Evolutionary conservation across 2,113 vertebrate species (phyloP).

Genomic region (Callopanchax toddi): DNA sequence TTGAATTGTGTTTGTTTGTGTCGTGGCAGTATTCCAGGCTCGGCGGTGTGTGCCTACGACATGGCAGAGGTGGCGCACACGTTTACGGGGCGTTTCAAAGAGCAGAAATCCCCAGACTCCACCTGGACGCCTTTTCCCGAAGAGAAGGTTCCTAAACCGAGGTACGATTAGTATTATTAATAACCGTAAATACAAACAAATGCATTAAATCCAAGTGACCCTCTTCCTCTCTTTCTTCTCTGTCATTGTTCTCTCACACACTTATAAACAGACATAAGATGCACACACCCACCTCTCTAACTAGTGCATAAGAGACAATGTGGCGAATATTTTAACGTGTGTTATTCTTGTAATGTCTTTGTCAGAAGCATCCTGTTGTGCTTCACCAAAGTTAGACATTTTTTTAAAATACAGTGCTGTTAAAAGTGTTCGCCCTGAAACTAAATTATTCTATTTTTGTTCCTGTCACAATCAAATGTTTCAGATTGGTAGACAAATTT

Average conservation of each 20-base stretch:
- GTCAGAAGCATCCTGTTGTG: no score
- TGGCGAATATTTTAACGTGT: background rate
- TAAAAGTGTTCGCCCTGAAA: no score
- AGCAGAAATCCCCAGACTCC: constrained; percentile 96
- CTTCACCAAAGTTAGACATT: no score
- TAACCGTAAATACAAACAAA: constrained; percentile 14
- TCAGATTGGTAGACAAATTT: no score
- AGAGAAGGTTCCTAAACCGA: constrained; percentile 93
- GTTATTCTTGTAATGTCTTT: background rate
- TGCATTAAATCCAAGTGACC: constrained; percentile 6
- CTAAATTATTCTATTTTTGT: background rate
- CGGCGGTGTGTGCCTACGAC: constrained; percentile 97
- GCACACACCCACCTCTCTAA: background rate
- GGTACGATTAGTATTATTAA: constrained; percentile 78
- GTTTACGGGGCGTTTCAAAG: constrained; percentile 97
- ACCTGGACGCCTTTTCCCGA: constrained; percentile 98
- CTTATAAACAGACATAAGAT: background rate
- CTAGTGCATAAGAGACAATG: background rate
- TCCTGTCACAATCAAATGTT: background rate
- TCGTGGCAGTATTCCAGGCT: constrained; percentile 91
- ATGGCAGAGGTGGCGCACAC: constrained; percentile 93
- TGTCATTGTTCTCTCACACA: constrained; percentile 5
- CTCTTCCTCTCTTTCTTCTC: constrained; percentile 19
- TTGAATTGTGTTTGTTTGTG: constrained; percentile 31
- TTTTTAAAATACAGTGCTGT: no score